Conservation (phyloP, 1,140 invertebrate genomes). For the Sinella curviseta region DNA sequence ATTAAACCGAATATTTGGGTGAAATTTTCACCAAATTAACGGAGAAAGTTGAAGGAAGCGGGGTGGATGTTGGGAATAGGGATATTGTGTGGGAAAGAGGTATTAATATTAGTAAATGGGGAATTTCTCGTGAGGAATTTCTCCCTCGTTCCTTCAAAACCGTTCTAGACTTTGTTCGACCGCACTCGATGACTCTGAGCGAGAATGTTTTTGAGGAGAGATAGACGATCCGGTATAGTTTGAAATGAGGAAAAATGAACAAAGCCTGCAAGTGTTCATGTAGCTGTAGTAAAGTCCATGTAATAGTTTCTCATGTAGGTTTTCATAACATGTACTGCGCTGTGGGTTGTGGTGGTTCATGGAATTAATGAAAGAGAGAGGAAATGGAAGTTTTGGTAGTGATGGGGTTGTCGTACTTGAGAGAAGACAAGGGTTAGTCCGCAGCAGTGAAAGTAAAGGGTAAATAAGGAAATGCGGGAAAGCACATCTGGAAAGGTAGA, state of each 20-base stretch:
- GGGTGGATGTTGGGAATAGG: neutral
- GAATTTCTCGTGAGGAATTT: neutral
- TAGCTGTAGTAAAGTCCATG: too few relatives aligned
- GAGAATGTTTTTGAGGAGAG: neutral
- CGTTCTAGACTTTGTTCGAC: conserved; percentile 3
- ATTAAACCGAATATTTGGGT: too few relatives aligned
- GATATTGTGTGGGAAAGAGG: neutral
- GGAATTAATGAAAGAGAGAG: neutral
- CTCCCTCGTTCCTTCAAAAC: conserved; percentile 2
- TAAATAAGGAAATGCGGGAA: neutral
- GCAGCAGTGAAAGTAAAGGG: neutral
- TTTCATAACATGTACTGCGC: neutral
- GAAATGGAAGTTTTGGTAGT: neutral
- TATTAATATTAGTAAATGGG: neutral
- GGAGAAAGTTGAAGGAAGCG: too few relatives aligned
- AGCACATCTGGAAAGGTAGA: neutral
- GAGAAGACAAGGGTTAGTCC: neutral
- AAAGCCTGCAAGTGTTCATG: too few relatives aligned
- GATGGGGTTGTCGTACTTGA: neutral
- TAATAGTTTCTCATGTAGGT: too few relatives aligned
- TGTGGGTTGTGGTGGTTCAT: neutral
- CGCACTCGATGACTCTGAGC: neutral
- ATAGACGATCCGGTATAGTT: neutral
- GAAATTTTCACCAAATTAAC: too few relatives aligned
- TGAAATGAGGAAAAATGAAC: neutral